Evolutionary conservation across 2,888 invertebrate species (phyloP).

Genomic region (Pseudococcus viburni): DNA sequence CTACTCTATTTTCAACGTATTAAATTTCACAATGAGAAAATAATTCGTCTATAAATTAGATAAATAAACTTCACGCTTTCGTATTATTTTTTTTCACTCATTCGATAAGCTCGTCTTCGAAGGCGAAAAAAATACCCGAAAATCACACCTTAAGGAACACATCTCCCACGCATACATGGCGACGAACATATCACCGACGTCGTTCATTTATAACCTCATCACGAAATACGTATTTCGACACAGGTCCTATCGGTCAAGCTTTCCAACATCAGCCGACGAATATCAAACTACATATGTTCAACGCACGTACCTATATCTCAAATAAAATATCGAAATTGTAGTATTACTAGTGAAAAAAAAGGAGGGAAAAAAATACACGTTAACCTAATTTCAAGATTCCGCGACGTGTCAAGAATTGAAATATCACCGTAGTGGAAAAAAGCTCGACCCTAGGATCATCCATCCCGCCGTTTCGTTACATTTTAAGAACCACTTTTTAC

Average conservation of each 20-base stretch:
- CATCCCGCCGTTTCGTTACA: neutral
- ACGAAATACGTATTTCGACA: constrained; percentile 7
- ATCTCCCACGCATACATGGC: neutral
- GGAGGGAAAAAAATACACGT: neutral
- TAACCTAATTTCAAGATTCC: constrained; percentile 27
- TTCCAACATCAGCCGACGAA: neutral
- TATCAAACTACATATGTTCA: constrained; percentile 36
- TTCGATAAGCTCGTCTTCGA: neutral
- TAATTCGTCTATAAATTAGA: neutral
- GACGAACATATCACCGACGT: neutral
- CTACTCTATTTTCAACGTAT: constrained; percentile 12
- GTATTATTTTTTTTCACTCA: neutral
- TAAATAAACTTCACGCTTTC: neutral
- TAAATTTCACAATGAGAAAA: neutral
- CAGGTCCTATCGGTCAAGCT: constrained; percentile 9
- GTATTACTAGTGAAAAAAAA: neutral
- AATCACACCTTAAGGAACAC: neutral
- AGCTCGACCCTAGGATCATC: constrained; percentile 18
- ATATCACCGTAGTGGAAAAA: constrained; percentile 34
- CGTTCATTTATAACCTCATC: neutral
- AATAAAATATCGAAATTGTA: constrained; percentile 47
- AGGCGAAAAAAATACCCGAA: neutral
- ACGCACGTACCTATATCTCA: constrained; percentile 18
- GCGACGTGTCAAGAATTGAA: constrained; percentile 48
- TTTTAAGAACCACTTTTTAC: neutral